Evolutionary conservation across 2,888 invertebrate species (phyloP).

Genomic region (Creontiades dilutus): DNA sequence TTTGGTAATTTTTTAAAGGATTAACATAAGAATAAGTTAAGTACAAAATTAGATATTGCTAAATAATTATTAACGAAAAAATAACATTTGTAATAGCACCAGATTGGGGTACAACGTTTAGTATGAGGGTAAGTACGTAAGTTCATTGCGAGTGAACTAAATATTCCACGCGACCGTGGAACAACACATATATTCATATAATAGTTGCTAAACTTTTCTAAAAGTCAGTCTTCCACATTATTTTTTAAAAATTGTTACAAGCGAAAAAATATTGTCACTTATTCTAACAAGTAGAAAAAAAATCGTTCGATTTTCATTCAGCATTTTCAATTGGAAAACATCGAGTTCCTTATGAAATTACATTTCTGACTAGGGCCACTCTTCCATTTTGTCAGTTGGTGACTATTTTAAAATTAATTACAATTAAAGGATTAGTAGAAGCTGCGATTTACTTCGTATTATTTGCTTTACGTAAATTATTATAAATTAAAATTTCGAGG

Average conservation of each 20-base stretch:
- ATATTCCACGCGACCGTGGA: too few relatives aligned
- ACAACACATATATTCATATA: neutral
- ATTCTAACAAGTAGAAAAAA: neutral
- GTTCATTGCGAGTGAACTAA: too few relatives aligned
- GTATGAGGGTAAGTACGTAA: too few relatives aligned
- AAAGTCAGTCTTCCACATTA: conserved; percentile 3
- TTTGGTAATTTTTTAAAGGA: neutral
- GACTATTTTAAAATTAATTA: neutral
- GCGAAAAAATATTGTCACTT: neutral
- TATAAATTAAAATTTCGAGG: neutral
- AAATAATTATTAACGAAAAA: neutral
- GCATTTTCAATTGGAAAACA: neutral
- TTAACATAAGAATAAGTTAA: neutral
- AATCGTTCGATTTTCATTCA: neutral
- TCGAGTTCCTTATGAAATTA: neutral
- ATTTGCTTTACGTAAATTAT: neutral
- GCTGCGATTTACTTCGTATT: neutral
- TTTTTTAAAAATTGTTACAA: neutral
- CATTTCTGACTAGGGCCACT: conserved; percentile 24
- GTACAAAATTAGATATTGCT: neutral
- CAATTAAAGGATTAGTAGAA: neutral
- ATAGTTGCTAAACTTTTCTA: neutral
- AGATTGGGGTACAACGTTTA: neutral
- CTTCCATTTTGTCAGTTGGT: conserved; percentile 29
- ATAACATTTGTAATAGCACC: neutral